phyloP scores from a whole-genome alignment of 2,113 vertebrate genomes.

The Chloropsis hardwickii region DNA sequence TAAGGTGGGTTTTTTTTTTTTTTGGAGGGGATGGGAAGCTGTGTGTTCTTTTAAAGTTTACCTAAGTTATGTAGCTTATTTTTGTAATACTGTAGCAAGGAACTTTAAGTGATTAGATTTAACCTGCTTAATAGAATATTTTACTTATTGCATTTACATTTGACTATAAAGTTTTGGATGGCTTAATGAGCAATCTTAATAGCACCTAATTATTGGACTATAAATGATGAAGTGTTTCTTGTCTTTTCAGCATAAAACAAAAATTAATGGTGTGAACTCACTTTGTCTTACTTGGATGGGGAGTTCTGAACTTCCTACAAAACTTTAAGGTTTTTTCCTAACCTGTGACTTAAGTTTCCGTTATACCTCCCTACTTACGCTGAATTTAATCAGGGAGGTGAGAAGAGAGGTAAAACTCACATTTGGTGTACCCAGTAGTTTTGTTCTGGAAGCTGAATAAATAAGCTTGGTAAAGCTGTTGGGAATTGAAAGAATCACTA shows the following conservation, averaged over 20 bases:
- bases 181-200: neutral
- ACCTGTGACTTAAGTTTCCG: neutral
- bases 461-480: neutral
- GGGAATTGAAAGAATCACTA: neutral
- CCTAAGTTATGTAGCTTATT: neutral
- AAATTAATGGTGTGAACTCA: accelerated
- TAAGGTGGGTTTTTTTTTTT: neutral
- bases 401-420: neutral
- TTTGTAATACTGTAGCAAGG: neutral
- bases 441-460: neutral
- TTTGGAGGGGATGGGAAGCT: neutral
- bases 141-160: neutral
- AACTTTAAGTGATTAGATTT: neutral
- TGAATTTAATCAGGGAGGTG: neutral
- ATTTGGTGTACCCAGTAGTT: neutral
- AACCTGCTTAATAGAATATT: neutral
- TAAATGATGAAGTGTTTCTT: neutral
- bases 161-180: neutral
- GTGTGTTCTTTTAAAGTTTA: neutral
- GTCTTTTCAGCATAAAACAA: neutral
- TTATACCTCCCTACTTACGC: neutral
- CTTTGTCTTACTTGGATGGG: neutral
- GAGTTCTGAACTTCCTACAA: neutral
- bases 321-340: neutral
- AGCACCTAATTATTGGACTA: neutral